phyloP scores from a whole-genome alignment of 2,113 vertebrate genomes.

The Trogon surrucura region DNA sequence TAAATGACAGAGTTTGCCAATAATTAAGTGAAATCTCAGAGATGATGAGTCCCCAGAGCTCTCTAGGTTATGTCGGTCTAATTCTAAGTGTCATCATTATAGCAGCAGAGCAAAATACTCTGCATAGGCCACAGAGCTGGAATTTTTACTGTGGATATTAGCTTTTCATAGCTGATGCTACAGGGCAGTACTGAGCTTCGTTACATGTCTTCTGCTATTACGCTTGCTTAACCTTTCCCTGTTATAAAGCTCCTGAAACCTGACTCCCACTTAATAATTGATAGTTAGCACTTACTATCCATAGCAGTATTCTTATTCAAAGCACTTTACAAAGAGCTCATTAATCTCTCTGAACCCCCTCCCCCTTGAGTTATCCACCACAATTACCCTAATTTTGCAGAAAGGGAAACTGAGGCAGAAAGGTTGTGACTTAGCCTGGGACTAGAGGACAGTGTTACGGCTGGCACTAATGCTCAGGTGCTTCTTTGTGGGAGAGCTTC shows the following conservation, averaged over 20 bases:
- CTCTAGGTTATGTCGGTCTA: slow-evolving; percentile 68
- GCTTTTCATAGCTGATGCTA: slow-evolving; percentile 39
- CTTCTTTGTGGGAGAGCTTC: background rate
- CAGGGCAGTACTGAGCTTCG: slow-evolving; percentile 30
- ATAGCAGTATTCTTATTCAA: slow-evolving; percentile 22
- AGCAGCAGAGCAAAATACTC: slow-evolving; percentile 64
- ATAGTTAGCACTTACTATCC: slow-evolving; percentile 35
- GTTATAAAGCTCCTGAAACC: slow-evolving; percentile 56
- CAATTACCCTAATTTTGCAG: background rate
- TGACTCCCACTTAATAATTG: slow-evolving; percentile 58
- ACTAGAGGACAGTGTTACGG: background rate
- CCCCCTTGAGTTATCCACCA: background rate
- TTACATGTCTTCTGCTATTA: slow-evolving; percentile 25
- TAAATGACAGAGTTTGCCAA: slow-evolving; percentile 74
- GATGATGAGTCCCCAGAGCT: slow-evolving; percentile 73
- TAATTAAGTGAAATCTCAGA: slow-evolving; percentile 74
- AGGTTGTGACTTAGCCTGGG: background rate
- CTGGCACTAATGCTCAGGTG: background rate
- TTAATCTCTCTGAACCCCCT: background rate
- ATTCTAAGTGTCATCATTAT: slow-evolving; percentile 74
- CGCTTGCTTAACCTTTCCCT: slow-evolving; percentile 50
- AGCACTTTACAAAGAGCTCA: slow-evolving; percentile 31
- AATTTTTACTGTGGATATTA: slow-evolving; percentile 51
- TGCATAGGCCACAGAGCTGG: slow-evolving; percentile 49
- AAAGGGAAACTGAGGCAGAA: slow-evolving; percentile 49